Percentiles rank a stretch among this genome's conserved stretches.
phyloP scores from a whole-genome alignment of 2,888 invertebrate genomes.

The Ectemnius continuus region DNA sequence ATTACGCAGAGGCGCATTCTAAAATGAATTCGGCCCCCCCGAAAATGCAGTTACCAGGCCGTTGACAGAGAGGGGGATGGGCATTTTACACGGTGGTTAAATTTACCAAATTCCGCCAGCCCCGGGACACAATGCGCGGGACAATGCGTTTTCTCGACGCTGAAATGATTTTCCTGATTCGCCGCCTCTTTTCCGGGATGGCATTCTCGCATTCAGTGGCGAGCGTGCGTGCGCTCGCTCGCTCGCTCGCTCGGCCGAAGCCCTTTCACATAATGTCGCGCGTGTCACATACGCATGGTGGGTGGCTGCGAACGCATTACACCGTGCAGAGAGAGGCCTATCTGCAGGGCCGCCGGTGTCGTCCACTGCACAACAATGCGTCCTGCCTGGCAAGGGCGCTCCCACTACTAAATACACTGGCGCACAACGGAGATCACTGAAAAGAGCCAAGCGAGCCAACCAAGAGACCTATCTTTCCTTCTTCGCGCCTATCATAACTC shows the following conservation, averaged over 20 bases:
- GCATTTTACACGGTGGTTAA: constrained; percentile 2
- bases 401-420: constrained; percentile 31
- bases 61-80: not conserved
- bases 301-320: constrained; percentile 24
- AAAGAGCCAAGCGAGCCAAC: not conserved
- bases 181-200: not conserved
- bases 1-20: not conserved
- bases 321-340: constrained; percentile 17
- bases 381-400: constrained; percentile 37
- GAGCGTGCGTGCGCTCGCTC: constrained; percentile 17
- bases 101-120: not conserved
- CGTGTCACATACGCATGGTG: constrained; percentile 12
- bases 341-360: constrained; percentile 14
- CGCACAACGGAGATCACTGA: constrained; percentile 41
- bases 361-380: constrained; percentile 13
- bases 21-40: not conserved
- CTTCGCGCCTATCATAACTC: constrained; percentile 59
- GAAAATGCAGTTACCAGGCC: not conserved
- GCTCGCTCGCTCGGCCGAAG: constrained; percentile 18
- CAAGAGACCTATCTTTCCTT: constrained; percentile 48
- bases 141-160: constrained; percentile 3
- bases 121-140: not conserved
- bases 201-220: constrained; percentile 3
- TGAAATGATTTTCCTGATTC: constrained; percentile 9
- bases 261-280: constrained; percentile 34